Evolutionary conservation across 2,797 vertebrate species (phyloP), one percentile per base, ranked within the genome.

Genomic region (Lithobates pipiens): DNA sequence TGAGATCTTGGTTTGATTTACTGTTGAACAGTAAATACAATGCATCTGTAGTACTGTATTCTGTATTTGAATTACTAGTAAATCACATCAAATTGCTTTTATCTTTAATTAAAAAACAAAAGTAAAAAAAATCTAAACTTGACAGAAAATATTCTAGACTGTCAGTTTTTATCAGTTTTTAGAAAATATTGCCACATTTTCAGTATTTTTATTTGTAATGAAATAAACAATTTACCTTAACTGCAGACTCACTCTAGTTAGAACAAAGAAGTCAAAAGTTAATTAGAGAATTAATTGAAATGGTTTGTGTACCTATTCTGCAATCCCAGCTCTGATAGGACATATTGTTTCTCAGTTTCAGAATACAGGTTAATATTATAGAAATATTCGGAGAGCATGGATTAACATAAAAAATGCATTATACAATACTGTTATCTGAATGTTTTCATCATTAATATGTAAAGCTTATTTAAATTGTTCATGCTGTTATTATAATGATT

Each of bases 221-320:
- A 85, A 85, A 71, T 68, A 77, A 36, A 42, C 34, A 65, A 65
- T 77, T 65, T 32, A 69, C 8, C 63, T 76, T 77, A 80, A 77
- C 84, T 80, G 71, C 46, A 54, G 77, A 70, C 54, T 80, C 77
- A 57, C n/a, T 85, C 29, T 69, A 44, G 71, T 44, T 76, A 80
- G 84, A 85, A 85, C 84, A 85, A 80, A 85, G 15, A 68, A 85
- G 84, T 85, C 84, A 85, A 85, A 85, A 76, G 84, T 85, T 85
- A 85, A 85, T 80, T 85, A 80, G 84, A 80, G 77, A 85, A 85
- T 80, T 85, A 85, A 85, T 80, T 85, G 84, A 85, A 85, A 80
- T 80, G 63, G 61, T 69, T 85, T 85, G 71, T 75, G 61, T 80
- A 80, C 44, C 32, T 80, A 57, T 16, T 36, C 71, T 76, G 11